Base-by-base conservation (phyloP, 2,113 vertebrate species). In the Zosterops borbonicus region DNA sequence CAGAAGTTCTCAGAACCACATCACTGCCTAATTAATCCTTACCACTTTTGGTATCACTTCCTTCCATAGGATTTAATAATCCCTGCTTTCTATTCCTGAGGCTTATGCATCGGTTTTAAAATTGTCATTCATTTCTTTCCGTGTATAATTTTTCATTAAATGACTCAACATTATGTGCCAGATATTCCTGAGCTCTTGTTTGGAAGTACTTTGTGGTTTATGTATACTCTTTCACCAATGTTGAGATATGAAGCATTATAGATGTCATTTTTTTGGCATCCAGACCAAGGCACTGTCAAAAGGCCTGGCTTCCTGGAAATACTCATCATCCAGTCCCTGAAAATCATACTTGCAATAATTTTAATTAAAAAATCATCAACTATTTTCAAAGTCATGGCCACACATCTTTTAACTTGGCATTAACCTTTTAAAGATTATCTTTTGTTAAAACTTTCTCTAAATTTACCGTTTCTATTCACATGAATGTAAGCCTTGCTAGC, bases 21-120 rank as follows among this genome's bases (percentile, higher is more conserved):
- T 60, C 31, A 53, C 8, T n/a, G 9, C 15, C 12, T 73, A 44
- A 60, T 78, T 91, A 84, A 37, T 68, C 41, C 37, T 44, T 78
- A 24, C 9, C 27, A 58, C 81, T 96, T 97, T 94, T 89, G 62
- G 65, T 95, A 89, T 97, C 81, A 69, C 89, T 97, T 96, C 46
- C 62, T 94, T 90, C 50, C 27, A 33, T 22, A 65, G 29, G 25
- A 74, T 79, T 96, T 78, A 71, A 59, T 42, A 16, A 31, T 49
- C 47, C 24, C 7, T 91, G 35, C 77, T 97, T 96, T 97, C 95
- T 82, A 15, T 96, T 97, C 84, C 84, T 91, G 28, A 75, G 33
- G 16, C 31, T 64, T 63, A 44, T 87, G 24, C 5, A 15, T 67
- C 14, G 42, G 4, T 59, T 84, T 50, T 62, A 64, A 63, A 87